These are phyloP conservation scores for Eulemur macaco DNA, from an alignment of 2,113 vertebrate genomes.

Conservation along the genomic window DNA sequence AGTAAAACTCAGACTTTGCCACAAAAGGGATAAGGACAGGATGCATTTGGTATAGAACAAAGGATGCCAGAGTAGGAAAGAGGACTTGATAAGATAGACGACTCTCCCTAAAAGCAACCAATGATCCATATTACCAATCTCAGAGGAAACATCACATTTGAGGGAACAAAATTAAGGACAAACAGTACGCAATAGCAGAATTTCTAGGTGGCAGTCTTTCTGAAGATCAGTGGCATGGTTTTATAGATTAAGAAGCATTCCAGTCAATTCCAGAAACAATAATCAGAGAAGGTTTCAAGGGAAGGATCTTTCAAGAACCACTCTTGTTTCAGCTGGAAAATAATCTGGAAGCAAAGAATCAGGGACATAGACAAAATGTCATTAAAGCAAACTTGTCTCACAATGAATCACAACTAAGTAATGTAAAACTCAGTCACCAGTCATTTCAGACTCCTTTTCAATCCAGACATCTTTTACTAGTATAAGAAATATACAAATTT, in stretches of 20 bases:
- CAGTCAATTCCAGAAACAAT: neutral
- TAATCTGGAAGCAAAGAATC: neutral
- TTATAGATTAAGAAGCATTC: neutral
- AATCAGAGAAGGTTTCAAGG: neutral
- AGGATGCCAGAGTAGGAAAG: neutral
- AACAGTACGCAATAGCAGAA: neutral
- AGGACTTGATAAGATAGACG: neutral
- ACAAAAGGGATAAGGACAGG: neutral
- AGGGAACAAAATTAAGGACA: neutral
- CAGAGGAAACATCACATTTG: neutral
- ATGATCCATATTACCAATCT: neutral
- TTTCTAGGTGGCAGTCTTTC: neutral
- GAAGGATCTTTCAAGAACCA: neutral
- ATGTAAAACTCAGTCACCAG: neutral
- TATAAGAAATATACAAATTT: neutral
- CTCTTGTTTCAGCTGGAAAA: neutral
- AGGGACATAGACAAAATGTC: neutral
- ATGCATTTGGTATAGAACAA: neutral
- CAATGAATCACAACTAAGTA: neutral
- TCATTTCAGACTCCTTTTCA: neutral
- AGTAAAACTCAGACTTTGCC: neutral
- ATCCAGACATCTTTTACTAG: neutral
- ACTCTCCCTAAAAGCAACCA: neutral
- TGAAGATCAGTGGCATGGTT: neutral
- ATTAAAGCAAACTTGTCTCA: neutral